Percentiles rank a stretch among this genome's conserved stretches.
Evolutionary conservation across 2,797 vertebrate species (phyloP).

Genomic region (Acipenser oxyrinchus): DNA sequence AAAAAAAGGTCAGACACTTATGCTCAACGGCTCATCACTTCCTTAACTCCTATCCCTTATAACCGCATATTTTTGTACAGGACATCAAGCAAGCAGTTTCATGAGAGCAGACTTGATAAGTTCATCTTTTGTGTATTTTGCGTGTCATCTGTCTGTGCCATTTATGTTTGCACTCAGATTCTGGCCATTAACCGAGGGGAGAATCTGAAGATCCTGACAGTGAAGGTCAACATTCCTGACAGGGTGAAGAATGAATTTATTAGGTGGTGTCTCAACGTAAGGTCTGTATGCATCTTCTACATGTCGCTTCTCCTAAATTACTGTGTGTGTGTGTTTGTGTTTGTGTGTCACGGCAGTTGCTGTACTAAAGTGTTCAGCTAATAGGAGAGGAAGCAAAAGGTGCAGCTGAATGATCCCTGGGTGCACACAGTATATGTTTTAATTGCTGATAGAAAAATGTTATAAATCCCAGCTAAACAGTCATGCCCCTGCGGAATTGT

Average conservation of each 20-base stretch:
- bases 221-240: conserved; percentile 93
- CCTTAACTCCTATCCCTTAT: too few species aligned
- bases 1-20: too few species aligned
- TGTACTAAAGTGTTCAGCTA: too few species aligned
- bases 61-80: conserved; percentile 27
- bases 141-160: conserved; percentile 56
- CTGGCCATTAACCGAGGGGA: conserved; percentile 98
- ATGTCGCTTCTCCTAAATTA: background rate
- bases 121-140: conserved; percentile 52
- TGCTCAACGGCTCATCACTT: too few species aligned
- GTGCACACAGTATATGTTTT: too few species aligned
- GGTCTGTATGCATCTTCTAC: conserved; percentile 59
- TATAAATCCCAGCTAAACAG: too few species aligned
- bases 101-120: conserved; percentile 44
- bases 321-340: background rate
- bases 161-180: conserved; percentile 73
- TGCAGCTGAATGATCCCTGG: too few species aligned
- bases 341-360: background rate
- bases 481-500: too few species aligned
- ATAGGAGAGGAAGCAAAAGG: too few species aligned
- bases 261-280: conserved; percentile 87
- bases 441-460: too few species aligned
- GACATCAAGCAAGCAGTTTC: conserved; percentile 40
- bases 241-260: conserved; percentile 85
- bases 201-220: conserved; percentile 95